Evolutionary conservation across 2,113 vertebrate species (phyloP).

Genomic region (Lampris incognitus): DNA sequence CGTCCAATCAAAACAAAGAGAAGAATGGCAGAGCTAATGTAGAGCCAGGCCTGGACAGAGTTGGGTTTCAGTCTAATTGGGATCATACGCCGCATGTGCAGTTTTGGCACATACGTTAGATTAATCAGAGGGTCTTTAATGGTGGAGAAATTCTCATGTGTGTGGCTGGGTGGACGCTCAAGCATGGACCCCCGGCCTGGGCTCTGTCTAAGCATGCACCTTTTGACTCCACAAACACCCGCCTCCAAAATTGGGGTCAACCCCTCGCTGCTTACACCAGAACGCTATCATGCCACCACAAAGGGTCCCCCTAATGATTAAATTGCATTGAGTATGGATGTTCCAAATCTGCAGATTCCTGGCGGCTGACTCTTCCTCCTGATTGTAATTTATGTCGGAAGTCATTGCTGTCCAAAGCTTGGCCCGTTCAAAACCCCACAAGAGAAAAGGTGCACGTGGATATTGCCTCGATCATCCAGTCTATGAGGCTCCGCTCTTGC

Average conservation of each 20-base stretch:
- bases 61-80: conserved; percentile 91
- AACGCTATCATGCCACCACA: conserved; percentile 66
- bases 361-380: conserved; percentile 77
- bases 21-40: conserved; percentile 83
- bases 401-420: conserved; percentile 67
- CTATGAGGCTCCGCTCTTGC: conserved; percentile 23
- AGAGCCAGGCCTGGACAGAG: conserved; percentile 84
- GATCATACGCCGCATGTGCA: conserved; percentile 89
- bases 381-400: conserved; percentile 84
- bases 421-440: conserved; percentile 43
- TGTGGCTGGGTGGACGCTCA: conserved; percentile 78
- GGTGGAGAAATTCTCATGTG: conserved; percentile 82
- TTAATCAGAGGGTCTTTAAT: conserved; percentile 90
- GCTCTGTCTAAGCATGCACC: conserved; percentile 83
- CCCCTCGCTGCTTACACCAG: conserved; percentile 70
- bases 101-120: conserved; percentile 85
- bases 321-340: conserved; percentile 83
- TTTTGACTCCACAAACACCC: conserved; percentile 89
- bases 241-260: conserved; percentile 82
- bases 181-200: conserved; percentile 73
- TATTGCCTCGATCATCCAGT: conserved; percentile 5
- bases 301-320: conserved; percentile 82
- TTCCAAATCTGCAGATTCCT: conserved; percentile 82
- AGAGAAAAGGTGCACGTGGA: conserved; percentile 51
- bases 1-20: conserved; percentile 87